Evolutionary conservation across 2,797 vertebrate species (phyloP), one percentile per base, ranked within the genome.

Genomic region (Spheniscus humboldti): DNA sequence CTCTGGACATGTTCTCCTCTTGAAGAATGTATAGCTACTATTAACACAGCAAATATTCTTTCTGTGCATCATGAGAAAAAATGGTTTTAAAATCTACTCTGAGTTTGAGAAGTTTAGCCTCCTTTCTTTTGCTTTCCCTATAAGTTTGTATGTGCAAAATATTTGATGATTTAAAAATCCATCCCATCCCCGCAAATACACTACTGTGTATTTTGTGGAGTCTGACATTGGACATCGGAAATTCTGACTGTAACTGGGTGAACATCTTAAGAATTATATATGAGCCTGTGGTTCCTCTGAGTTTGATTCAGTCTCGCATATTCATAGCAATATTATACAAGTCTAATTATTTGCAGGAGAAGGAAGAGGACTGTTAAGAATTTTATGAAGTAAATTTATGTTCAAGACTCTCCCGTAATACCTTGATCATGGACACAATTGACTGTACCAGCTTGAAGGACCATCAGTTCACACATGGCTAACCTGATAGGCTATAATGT

Each of bases 201-300:
- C 22, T 60, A 14, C 57, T 56, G 66, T 66, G 71, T n/a, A 16
- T 78, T 91, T 64, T 35, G 43, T 67, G 78, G 71, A 45, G n/a
- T 81, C 77, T 94, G 87, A 94, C 74, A 77, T 50, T 60, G 90
- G 81, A 22, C 1, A 56, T 8, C 6, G 20, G 43, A 95, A 92
- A 90, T 64, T 83, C 86, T 84, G 41, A 66, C 87, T 45, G 15
- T 6, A 92, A 88, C 50, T 57, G 66, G 72, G 71, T 33, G 85
- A 90, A 86, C 78, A 95, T 92, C 97, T 94, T 41, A 80, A 52
- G 30, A 90, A 94, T 91, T 77, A 62, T 23, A 64, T 63, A 90
- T 83, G 76, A 95, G 75, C 69, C 60, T 76, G 47, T 68, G 66
- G 84, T 59, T 88, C 76, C 90, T 80, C 73, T 35, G 59, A 78